A percentile compares a stretch with the other conserved stretches of the same genome.
Evolutionary conservation across 2,888 invertebrate genomes (phyloP).

Genomic region (Diarsia dahlii): DNA sequence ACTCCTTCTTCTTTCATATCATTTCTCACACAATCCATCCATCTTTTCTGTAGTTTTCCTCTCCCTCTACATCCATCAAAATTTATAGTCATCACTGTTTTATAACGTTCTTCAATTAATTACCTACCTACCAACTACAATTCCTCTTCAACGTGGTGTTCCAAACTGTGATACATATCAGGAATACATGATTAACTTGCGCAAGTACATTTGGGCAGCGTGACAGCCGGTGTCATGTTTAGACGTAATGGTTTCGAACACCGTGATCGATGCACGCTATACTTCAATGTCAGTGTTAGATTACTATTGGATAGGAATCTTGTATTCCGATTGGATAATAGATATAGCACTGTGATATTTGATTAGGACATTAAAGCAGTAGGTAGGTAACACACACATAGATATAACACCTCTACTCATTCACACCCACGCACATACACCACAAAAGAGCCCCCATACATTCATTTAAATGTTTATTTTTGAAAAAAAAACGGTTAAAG

Average conservation of each 20-base stretch:
- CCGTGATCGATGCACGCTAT: conserved; percentile 45
- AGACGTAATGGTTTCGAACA: conserved; percentile 43
- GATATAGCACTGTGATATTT: background rate
- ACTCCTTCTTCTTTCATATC: too few species aligned
- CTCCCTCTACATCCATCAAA: too few species aligned
- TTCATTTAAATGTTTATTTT: too few species aligned
- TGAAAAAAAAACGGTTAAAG: too few species aligned
- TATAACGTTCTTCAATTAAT: too few species aligned
- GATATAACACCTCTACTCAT: too few species aligned
- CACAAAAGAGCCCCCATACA: too few species aligned
- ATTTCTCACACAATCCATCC: too few species aligned
- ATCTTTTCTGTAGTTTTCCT: too few species aligned
- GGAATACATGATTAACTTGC: conserved; percentile 28
- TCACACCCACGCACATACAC: too few species aligned
- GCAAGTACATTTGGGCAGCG: background rate
- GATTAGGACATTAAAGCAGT: background rate
- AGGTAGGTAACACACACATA: too few species aligned
- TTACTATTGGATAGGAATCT: conserved; percentile 35
- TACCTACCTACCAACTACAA: background rate
- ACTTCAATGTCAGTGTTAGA: conserved; percentile 39
- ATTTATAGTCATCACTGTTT: too few species aligned
- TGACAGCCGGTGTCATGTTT: conserved; percentile 59
- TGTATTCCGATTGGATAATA: conserved; percentile 28
- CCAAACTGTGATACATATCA: background rate
- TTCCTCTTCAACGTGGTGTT: background rate